A percentile compares a stretch with the other conserved stretches of the same genome.
Conservation (phyloP, 1,140 invertebrate species). For the Sitophilus oryzae region DNA sequence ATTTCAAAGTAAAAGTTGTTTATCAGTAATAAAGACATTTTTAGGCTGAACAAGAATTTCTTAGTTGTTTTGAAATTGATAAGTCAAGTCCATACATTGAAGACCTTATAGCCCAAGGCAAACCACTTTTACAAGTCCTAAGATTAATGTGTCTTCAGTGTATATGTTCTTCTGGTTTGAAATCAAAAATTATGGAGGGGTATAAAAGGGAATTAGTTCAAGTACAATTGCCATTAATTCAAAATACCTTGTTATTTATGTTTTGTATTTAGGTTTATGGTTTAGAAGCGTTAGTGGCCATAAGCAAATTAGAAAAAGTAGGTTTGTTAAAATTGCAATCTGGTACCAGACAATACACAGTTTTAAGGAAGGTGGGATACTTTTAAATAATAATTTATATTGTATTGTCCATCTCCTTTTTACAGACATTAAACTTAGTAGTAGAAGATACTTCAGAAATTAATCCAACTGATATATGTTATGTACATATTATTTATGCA, state of each 20-base stretch:
- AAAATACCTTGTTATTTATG: constrained; percentile 1
- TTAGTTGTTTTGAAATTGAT: constrained; percentile 87
- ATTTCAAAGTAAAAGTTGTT: not conserved
- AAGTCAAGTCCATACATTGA: constrained; percentile 84
- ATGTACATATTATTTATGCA: constrained; percentile 90
- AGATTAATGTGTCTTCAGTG: constrained; percentile 87
- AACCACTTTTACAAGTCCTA: constrained; percentile 75
- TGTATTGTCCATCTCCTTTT: not conserved
- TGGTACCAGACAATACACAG: constrained; percentile 60
- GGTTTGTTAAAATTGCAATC: constrained; percentile 73
- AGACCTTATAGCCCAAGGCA: constrained; percentile 80
- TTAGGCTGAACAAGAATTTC: constrained; percentile 79
- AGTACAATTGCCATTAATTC: constrained; percentile 7
- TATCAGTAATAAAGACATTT: no score
- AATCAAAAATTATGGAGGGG: constrained; percentile 81
- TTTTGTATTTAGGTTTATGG: constrained; percentile 66
- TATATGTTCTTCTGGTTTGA: constrained; percentile 80
- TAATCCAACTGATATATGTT: constrained; percentile 83
- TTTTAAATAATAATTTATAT: not conserved
- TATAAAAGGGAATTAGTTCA: constrained; percentile 90
- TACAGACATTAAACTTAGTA: constrained; percentile 68
- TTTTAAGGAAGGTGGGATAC: constrained; percentile 57
- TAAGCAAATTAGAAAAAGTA: constrained; percentile 84
- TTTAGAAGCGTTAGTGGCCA: constrained; percentile 73
- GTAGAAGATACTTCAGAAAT: constrained; percentile 83